Evolutionary conservation across 2,888 invertebrate species (phyloP), one percentile per base, ranked within the genome.

Genomic region (Plebejus anna): DNA sequence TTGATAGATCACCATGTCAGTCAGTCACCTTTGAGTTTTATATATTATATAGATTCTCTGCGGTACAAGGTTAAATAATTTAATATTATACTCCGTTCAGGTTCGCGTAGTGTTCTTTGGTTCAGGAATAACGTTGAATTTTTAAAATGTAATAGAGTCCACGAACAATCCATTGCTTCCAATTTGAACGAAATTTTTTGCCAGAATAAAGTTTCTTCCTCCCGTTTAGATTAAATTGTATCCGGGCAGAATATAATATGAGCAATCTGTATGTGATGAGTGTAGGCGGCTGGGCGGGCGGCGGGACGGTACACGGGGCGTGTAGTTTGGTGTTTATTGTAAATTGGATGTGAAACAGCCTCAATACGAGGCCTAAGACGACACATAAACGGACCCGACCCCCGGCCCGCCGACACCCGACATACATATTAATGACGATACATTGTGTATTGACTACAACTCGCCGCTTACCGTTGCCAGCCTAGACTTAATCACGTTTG

Each of bases 251-350:
- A 28, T 61, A 6, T 59, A 59, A 55, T 16, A 55, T 55, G 16
- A 55, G 55, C 16, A 16, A 55, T 55, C 55, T 55, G 16, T 55
- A 51, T 22, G 59, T 59, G 22, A 59, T 5, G 5, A 59, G 1
- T 22, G 59, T 59, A 3, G 57, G 57, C n/a, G 57, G 22, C 28
- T 1, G 59, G 22, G 59, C 5, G 16, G 22, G n/a, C 59, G 16
- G 22, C n/a, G 59, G n/a, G n/a, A 59, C 22, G 16, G 7, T 13
- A 11, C 28, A 11, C 28, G 13, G 6, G 11, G 11, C 28, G 66
- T 66, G 13, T 66, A 32, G 32, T 66, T 66, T 13, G 16, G 66
- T 66, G 66, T 66, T 66, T 66, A 66, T 5, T 66, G 66, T 66
- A 66, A 66, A 66, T 66, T 66, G 66, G 66, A 66, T 66, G 32